These are phyloP conservation scores for Erpetoichthys calabaricus DNA, from an alignment of 2,797 vertebrate genomes.

Conservation along the genomic window DNA sequence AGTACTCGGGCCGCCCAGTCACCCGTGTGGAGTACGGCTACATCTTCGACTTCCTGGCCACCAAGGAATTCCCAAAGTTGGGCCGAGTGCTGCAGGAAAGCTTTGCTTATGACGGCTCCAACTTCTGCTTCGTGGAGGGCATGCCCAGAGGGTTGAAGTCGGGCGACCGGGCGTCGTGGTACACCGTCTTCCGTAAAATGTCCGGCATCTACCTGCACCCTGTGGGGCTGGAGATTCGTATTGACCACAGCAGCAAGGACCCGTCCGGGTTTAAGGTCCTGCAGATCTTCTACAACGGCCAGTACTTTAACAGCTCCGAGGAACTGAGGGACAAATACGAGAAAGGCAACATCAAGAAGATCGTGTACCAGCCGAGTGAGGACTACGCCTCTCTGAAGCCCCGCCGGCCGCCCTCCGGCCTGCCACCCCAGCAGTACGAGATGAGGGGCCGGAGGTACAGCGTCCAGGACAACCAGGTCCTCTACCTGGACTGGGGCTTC, in stretches of 20 bases:
- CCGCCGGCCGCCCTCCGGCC: slow-evolving; percentile 1
- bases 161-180: slow-evolving; percentile 63
- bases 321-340: slow-evolving; percentile 43
- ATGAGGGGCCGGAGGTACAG: slow-evolving; percentile 60
- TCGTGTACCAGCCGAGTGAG: slow-evolving; percentile 19
- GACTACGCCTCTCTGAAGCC: slow-evolving; percentile 56
- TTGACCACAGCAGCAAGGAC: slow-evolving; percentile 52
- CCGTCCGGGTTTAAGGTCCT: slow-evolving; percentile 47
- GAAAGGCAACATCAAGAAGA: slow-evolving; percentile 28
- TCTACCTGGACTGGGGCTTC: slow-evolving; percentile 70
- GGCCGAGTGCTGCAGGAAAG: slow-evolving; percentile 40
- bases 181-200: slow-evolving; percentile 55
- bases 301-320: slow-evolving; percentile 43
- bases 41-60: slow-evolving; percentile 33
- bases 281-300: slow-evolving; percentile 59
- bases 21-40: slow-evolving; percentile 47
- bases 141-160: slow-evolving; percentile 62
- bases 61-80: slow-evolving; percentile 37
- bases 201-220: slow-evolving; percentile 61
- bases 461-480: slow-evolving; percentile 44
- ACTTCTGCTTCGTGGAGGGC: slow-evolving; percentile 9
- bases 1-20: slow-evolving; percentile 45
- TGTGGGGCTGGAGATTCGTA: slow-evolving; percentile 66
- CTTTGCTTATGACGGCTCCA: slow-evolving; percentile 37
- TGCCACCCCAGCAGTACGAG: slow-evolving; percentile 51